Conservation (phyloP, 2,797 vertebrate species). For the Telmatherina bonti region DNA sequence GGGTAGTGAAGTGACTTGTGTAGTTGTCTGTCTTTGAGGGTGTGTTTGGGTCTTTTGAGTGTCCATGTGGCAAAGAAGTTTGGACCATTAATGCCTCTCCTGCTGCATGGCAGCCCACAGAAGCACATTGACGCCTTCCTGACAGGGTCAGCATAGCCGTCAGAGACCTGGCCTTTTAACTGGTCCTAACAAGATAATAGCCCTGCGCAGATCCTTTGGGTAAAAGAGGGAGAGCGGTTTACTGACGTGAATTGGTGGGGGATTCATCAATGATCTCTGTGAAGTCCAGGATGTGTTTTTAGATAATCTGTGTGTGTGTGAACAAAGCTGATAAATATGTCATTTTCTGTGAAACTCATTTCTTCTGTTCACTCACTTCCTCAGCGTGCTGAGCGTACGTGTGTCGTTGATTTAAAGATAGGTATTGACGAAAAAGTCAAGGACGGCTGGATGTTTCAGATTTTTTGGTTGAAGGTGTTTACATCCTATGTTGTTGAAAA, state of each 20-base stretch:
- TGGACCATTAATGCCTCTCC: conserved; percentile 50
- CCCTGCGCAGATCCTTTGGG: conserved; percentile 40
- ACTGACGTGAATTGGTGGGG: conserved; percentile 53
- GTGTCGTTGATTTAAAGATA: conserved; percentile 43
- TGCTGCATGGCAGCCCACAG: conserved; percentile 44
- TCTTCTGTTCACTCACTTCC: conserved; percentile 61
- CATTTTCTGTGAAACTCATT: conserved; percentile 46
- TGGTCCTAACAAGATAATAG: conserved; percentile 75
- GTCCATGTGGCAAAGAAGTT: conserved; percentile 43
- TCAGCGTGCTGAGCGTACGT: conserved; percentile 17
- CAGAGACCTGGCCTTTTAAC: conserved; percentile 66
- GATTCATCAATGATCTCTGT: conserved; percentile 58
- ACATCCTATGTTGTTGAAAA: conserved; percentile 47
- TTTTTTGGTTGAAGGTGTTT: conserved; percentile 43
- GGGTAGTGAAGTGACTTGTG: conserved; percentile 52
- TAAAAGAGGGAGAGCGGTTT: conserved; percentile 30
- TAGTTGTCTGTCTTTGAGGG: conserved; percentile 46
- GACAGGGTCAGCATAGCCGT: conserved; percentile 57
- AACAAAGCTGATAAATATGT: conserved; percentile 62
- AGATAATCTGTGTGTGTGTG: conserved; percentile 58
- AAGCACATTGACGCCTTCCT: conserved; percentile 62
- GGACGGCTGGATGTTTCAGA: conserved; percentile 42
- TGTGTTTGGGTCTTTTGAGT: conserved; percentile 28
- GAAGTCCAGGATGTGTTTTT: conserved; percentile 63
- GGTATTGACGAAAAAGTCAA: conserved; percentile 41